phyloP scores from a whole-genome alignment of 2,888 invertebrate species.

The Horisme vitalbata region DNA sequence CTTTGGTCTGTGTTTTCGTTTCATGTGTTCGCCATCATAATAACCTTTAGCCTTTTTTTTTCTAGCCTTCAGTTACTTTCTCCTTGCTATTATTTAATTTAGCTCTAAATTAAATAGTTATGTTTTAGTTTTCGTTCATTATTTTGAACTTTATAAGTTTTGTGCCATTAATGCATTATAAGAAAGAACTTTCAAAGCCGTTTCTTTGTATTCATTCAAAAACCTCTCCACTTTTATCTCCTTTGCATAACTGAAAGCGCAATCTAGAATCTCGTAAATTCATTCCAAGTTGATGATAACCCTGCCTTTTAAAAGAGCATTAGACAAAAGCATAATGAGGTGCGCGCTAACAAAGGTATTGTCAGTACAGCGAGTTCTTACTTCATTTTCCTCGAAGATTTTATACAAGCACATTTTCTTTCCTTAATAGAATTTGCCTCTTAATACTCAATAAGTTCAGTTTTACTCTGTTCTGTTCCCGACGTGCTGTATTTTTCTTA shows the following conservation, averaged over 20 bases:
- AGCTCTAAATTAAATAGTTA: not conserved
- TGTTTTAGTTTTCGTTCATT: not conserved
- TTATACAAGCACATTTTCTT: constrained; percentile 29
- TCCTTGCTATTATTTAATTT: too few species aligned
- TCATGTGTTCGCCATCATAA: constrained; percentile 8
- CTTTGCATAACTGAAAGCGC: constrained; percentile 22
- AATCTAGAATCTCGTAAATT: constrained; percentile 22
- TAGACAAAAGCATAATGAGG: constrained; percentile 33
- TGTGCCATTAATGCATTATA: not conserved
- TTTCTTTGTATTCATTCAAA: constrained; percentile 1
- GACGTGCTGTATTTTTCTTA: constrained; percentile 26
- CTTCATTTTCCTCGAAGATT: constrained; percentile 27
- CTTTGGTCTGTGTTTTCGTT: constrained; percentile 12
- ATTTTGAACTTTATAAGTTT: not conserved
- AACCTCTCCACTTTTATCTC: constrained; percentile 6
- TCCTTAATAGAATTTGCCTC: constrained; percentile 34
- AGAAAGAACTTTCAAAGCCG: constrained; percentile 2
- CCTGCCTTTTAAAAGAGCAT: constrained; percentile 27
- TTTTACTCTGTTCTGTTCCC: constrained; percentile 19
- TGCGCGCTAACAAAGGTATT: constrained; percentile 33
- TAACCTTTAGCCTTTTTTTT: constrained; percentile 7
- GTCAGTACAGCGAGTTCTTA: constrained; percentile 27
- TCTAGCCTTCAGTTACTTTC: too few species aligned
- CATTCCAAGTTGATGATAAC: constrained; percentile 25
- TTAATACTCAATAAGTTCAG: constrained; percentile 32